These are phyloP conservation scores for Leptinotarsa undecemlineata DNA, from an alignment of 1,140 invertebrate genomes.

Conservation along the genomic window DNA sequence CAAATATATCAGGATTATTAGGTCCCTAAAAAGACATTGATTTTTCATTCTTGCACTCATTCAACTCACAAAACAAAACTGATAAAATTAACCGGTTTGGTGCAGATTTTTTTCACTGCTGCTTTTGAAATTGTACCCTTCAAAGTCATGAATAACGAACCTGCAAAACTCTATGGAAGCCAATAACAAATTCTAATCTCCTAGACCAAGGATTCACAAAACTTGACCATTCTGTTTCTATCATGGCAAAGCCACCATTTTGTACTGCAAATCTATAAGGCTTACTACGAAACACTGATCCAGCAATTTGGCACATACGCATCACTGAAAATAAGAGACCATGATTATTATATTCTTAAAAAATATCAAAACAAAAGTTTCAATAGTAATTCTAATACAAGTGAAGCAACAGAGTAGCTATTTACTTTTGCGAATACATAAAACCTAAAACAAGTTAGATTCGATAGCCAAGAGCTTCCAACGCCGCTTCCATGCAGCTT, in stretches of 20 bases:
- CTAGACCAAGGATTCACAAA: slow-evolving; percentile 93
- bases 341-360: too few species aligned
- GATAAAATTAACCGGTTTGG: too few species aligned
- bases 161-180: slow-evolving; percentile 82
- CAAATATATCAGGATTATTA: slow-evolving; percentile 73
- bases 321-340: slow-evolving; percentile 46
- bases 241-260: slow-evolving; percentile 79
- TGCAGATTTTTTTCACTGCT: not conserved
- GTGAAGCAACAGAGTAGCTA: too few species aligned
- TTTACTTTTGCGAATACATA: too few species aligned
- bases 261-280: slow-evolving; percentile 79
- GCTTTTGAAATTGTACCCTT: slow-evolving; percentile 35
- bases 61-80: too few species aligned
- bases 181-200: slow-evolving; percentile 89
- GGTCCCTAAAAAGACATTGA: slow-evolving; percentile 61
- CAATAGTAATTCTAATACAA: too few species aligned
- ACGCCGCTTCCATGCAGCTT: too few species aligned
- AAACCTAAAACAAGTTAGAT: too few species aligned
- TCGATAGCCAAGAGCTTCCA: too few species aligned
- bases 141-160: slow-evolving; percentile 51
- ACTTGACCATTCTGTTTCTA: slow-evolving; percentile 92
- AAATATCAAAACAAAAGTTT: too few species aligned
- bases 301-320: slow-evolving; percentile 56
- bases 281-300: slow-evolving; percentile 73
- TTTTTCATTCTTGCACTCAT: too few species aligned